These are phyloP conservation scores for Agrotis ipsilon DNA, from an alignment of 2,888 invertebrate genomes.

Conservation along the genomic window DNA sequence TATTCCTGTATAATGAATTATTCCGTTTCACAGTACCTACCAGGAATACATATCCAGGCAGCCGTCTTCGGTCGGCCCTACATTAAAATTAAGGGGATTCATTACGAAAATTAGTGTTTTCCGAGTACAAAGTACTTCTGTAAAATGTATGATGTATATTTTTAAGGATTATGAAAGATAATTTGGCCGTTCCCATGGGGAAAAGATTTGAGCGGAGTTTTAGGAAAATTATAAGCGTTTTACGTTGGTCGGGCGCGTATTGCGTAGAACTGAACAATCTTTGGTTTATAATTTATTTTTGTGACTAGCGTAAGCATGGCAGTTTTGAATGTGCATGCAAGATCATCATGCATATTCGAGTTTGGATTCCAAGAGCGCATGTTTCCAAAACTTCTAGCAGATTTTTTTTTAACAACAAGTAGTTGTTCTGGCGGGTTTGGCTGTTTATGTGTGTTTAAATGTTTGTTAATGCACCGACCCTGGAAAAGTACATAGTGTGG, in stretches of 20 bases:
- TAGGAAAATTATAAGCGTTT: background rate
- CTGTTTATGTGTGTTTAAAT: too few relatives aligned
- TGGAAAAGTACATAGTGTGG: too few relatives aligned
- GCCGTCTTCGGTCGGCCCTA: conserved; percentile 22
- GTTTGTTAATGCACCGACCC: too few relatives aligned
- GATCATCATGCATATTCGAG: too few relatives aligned
- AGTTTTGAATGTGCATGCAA: too few relatives aligned
- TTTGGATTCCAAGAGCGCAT: too few relatives aligned
- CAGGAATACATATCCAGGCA: conserved; percentile 24
- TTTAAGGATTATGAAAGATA: conserved; percentile 1
- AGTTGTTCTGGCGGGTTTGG: too few relatives aligned
- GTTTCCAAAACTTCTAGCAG: too few relatives aligned
- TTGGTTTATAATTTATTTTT: too few relatives aligned
- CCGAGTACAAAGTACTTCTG: conserved; percentile 13
- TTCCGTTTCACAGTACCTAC: conserved; percentile 28
- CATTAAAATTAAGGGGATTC: conserved; percentile 52
- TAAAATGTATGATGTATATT: background rate
- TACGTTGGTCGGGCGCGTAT: background rate
- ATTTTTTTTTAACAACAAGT: too few relatives aligned
- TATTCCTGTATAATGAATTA: conserved; percentile 50
- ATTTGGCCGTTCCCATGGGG: background rate
- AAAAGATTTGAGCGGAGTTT: conserved; percentile 10
- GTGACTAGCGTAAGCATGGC: too few relatives aligned
- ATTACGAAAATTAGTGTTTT: conserved; percentile 42
- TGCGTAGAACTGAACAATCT: too few relatives aligned